Evolutionary conservation across 2,888 invertebrate genomes (phyloP).

Genomic region (Phalera bucephala): DNA sequence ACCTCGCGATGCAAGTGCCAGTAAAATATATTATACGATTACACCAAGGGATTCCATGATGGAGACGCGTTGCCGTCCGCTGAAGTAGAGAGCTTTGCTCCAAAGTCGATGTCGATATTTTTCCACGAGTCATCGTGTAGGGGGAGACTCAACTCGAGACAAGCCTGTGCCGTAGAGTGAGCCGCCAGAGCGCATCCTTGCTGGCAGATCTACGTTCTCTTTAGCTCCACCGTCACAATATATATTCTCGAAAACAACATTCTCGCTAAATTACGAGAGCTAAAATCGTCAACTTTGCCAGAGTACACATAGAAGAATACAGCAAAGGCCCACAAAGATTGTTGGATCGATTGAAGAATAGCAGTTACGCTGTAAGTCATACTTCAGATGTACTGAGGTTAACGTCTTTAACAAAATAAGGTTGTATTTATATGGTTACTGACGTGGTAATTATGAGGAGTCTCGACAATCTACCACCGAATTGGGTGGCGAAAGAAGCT

Average conservation of each 20-base stretch:
- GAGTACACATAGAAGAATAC: conserved; percentile 64
- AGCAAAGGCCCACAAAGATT: conserved; percentile 48
- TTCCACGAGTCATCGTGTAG: conserved; percentile 86
- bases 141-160: conserved; percentile 73
- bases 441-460: conserved; percentile 87
- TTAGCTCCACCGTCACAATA: conserved; percentile 21
- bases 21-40: not conserved
- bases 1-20: no score
- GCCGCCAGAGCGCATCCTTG: conserved; percentile 71
- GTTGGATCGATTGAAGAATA: not conserved
- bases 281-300: not conserved
- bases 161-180: conserved; percentile 87
- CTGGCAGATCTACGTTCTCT: conserved; percentile 76
- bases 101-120: conserved; percentile 78
- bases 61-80: conserved; percentile 27
- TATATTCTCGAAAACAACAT: not conserved
- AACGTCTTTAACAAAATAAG: conserved; percentile 87
- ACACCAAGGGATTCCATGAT: not conserved
- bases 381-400: conserved; percentile 86
- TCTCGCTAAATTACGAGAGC: not conserved
- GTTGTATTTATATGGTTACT: conserved; percentile 89
- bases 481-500: conserved; percentile 85
- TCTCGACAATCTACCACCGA: conserved; percentile 74
- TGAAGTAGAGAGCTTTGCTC: conserved; percentile 21
- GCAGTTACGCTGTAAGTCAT: conserved; percentile 38